Conservation (phyloP, 2,888 invertebrate genomes). For the Patella depressa region DNA sequence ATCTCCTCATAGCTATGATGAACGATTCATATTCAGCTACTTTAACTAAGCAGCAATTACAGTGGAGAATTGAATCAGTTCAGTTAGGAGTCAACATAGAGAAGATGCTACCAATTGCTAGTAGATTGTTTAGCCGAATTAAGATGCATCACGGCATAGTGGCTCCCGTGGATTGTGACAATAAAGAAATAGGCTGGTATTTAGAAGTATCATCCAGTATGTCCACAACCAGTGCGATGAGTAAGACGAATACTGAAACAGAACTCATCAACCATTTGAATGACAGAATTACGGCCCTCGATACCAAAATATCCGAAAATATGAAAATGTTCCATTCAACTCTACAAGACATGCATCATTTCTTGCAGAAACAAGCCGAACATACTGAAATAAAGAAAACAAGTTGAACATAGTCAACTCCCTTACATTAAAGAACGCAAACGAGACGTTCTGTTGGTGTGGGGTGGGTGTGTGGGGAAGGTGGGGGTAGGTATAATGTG, state of each 20-base stretch:
- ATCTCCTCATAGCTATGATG: conserved; percentile 67
- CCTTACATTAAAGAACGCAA: too few relatives aligned
- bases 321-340: conserved; percentile 32
- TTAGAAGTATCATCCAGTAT: conserved; percentile 15
- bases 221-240: neutral
- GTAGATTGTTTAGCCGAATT: conserved; percentile 36
- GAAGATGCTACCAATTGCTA: conserved; percentile 44
- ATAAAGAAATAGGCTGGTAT: conserved; percentile 21
- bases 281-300: conserved; percentile 28
- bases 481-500: too few relatives aligned
- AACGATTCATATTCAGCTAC: conserved; percentile 63
- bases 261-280: conserved; percentile 37
- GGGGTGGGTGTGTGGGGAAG: too few relatives aligned
- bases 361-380: neutral
- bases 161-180: neutral
- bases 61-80: conserved; percentile 66
- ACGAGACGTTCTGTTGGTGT: too few relatives aligned
- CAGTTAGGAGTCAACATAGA: conserved; percentile 63
- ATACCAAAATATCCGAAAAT: conserved; percentile 35
- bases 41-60: conserved; percentile 52
- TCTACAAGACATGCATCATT: conserved; percentile 18
- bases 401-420: too few relatives aligned
- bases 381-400: too few relatives aligned
- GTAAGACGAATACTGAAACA: conserved; percentile 4
- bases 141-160: conserved; percentile 31